Base-by-base conservation (phyloP, 2,888 invertebrate species). In the Horisme vitalbata region DNA sequence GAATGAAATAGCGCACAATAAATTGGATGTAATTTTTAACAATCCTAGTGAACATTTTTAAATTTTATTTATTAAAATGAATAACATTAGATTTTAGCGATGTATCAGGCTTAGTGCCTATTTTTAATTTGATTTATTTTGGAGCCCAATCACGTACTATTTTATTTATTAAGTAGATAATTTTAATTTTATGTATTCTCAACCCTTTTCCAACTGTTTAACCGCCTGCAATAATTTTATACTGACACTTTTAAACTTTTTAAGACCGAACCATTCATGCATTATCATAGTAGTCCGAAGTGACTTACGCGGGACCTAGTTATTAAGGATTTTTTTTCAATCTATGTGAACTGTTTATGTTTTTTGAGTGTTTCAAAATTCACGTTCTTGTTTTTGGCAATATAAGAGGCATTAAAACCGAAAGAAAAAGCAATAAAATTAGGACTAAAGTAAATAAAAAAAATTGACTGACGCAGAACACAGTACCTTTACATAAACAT, bases 381-480 rank as follows among this genome's bases (percentile, higher is more conserved):
- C 30, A 15, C 5, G 3, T 15, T 26, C 7, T 31, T 37, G 6
- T 27, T 28, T 8, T 24, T 15, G 18, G 10, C 34, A 18, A 12
- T n/a, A n/a, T n/a, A n/a, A 27, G 24, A 31, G 20, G 39, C 35
- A 46, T 46, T 34, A 45, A 18, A 24, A 45, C 21, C n/a, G n/a
- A n/a, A n/a, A 30, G 13, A 38, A 46, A 41, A 18, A 41, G 41
- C 36, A 41, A 47, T 47, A 47, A 31, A 28, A 32, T 26, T 37
- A 45, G 12, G 27, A 26, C 11, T 26, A 37, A 30, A 36, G 21
- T 24, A 10, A 37, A 26, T 33, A 36, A 37, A 37, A 6, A n/a
- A 38, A 48, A 33, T 37, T 34, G 48, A 48, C 48, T 48, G 48
- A 48, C 31, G 18, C 48, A 30, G 21, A 45, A 39, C 26, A 38